Percentiles rank a stretch among this genome's conserved stretches.
Evolutionary conservation across 2,888 invertebrate genomes (phyloP).

Genomic region (Furcula furcula): DNA sequence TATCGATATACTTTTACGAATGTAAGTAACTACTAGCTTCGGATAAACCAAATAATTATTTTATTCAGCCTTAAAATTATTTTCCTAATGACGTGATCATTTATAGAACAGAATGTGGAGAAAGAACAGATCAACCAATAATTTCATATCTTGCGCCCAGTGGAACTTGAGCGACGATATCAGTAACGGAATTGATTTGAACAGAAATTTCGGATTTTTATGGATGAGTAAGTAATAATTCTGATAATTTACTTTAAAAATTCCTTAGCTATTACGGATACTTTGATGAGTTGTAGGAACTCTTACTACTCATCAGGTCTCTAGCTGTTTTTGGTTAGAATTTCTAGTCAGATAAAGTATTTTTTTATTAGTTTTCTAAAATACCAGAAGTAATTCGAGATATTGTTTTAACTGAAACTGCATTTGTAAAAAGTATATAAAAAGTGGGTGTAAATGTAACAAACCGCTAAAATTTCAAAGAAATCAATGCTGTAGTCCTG

Average conservation of each 20-base stretch:
- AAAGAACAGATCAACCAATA: slow-evolving; percentile 71
- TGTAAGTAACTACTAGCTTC: slow-evolving; percentile 64
- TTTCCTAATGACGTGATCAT: slow-evolving; percentile 1
- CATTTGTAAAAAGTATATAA: too few relatives aligned
- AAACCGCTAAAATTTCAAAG: too few relatives aligned
- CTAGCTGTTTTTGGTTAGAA: too few relatives aligned
- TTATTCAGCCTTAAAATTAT: not conserved
- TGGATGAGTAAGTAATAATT: slow-evolving; percentile 57
- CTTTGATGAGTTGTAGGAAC: too few relatives aligned
- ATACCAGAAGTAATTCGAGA: too few relatives aligned
- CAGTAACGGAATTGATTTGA: slow-evolving; percentile 66
- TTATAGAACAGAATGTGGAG: slow-evolving; percentile 87
- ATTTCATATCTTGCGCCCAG: slow-evolving; percentile 25
- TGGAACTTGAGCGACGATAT: slow-evolving; percentile 36
- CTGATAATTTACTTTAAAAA: not conserved
- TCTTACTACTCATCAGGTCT: too few relatives aligned
- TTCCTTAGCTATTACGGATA: too few relatives aligned
- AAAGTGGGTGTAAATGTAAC: too few relatives aligned
- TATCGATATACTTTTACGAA: slow-evolving; percentile 84
- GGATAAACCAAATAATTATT: not conserved
- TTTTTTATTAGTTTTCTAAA: too few relatives aligned
- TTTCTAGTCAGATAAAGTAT: too few relatives aligned
- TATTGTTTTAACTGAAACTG: too few relatives aligned
- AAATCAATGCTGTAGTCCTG: too few relatives aligned
- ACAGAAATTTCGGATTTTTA: slow-evolving; percentile 53